These are phyloP conservation scores for Electrona antarctica DNA, from an alignment of 2,113 vertebrate species.

Conservation along the genomic window DNA sequence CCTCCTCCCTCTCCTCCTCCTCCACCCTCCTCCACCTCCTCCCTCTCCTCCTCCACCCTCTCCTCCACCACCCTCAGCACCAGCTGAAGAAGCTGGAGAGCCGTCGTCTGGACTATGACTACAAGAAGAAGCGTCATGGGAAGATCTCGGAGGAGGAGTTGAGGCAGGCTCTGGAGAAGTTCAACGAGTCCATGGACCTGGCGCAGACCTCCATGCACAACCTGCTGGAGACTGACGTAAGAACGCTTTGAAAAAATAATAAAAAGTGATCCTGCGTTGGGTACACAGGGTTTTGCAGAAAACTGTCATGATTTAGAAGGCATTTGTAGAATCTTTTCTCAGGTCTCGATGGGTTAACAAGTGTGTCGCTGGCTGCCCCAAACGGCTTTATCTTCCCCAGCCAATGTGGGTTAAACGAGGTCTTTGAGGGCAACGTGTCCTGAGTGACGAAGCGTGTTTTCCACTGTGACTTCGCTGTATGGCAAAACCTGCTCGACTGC, in stretches of 20 bases:
- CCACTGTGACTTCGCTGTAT: background rate
- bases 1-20: no score
- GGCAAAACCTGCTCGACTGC: no score
- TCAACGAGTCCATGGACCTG: slow-evolving; percentile 93
- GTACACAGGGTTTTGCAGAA: no score
- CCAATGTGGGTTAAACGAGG: no score
- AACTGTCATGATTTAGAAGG: no score
- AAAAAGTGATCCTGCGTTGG: no score
- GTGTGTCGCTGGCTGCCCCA: no score
- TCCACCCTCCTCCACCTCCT: no score
- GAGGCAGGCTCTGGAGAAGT: slow-evolving; percentile 90
- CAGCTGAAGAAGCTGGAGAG: slow-evolving; percentile 96
- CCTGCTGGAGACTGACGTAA: slow-evolving; percentile 94
- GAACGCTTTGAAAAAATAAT: no score
- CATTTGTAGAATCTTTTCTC: no score
- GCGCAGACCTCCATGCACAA: slow-evolving; percentile 93
- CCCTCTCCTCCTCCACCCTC: slow-evolving; percentile 34
- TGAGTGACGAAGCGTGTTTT: background rate
- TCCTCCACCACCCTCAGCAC: slow-evolving; percentile 75
- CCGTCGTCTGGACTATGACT: slow-evolving; percentile 94
- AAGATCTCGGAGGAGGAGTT: slow-evolving; percentile 94
- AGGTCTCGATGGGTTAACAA: no score
- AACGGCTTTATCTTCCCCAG: background rate
- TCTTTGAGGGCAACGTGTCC: background rate
- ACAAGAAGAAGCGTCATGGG: slow-evolving; percentile 98